Base-by-base conservation (phyloP, 1,140 invertebrate species). In the Drosophila equinoxialis region DNA sequence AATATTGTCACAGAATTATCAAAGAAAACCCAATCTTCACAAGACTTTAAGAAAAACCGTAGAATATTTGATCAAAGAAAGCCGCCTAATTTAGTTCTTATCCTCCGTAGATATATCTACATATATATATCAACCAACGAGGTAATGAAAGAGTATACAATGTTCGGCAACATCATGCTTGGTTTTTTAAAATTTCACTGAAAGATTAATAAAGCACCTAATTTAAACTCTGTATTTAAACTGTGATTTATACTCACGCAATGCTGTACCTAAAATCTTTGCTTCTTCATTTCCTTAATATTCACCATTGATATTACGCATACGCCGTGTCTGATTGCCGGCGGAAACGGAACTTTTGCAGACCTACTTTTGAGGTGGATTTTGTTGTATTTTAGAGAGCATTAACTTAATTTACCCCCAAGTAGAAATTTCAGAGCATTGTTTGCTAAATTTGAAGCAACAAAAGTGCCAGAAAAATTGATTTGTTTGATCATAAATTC, bases 171-270 rank as follows among this genome's bases (percentile, higher is more conserved):
- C 30, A 30, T 0, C 17, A 1, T 48, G 14, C 6, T 45, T 14
- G 6, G 5, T 45, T 83, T 81, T 74, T 87, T n/a, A n/a, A 79
- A 79, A 87, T 82, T 79, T 66, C 35, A 64, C 41, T 75, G 62
- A 62, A 59, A 67, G 73, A 77, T 82, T 79, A 82, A 81, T 86
- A 69, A 79, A 71, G 79, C 72, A 63, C 62, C 85, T 82, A 76
- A 82, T 79, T 65, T 62, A 55, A 30, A 58, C 68, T 6, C 0
- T 23, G 17, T 59, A 63, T 74, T 58, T 48, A 48, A 33, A 60
- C 13, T 14, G 48, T 77, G 73, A 84, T 74, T 74, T 71, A 84
- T 81, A 69, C 74, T 10, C 26, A 30, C 37, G 33, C 71, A 68
- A 73, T 61, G 54, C 8, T 7, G 7, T 10, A 10, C 45, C 10